phyloP scores from a whole-genome alignment of 2,113 vertebrate genomes.

The Nerophis lumbriciformis region DNA sequence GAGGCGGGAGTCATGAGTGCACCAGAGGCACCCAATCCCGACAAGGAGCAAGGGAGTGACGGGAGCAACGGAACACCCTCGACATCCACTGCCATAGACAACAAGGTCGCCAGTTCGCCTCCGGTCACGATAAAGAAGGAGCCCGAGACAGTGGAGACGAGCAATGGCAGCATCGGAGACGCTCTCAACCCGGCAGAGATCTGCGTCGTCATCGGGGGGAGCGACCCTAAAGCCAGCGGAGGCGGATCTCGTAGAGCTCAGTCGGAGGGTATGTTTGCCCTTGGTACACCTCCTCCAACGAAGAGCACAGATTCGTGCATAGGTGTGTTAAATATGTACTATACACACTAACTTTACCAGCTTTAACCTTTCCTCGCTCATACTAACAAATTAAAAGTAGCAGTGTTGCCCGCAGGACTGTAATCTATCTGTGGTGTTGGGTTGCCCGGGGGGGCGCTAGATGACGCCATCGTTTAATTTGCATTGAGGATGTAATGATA shows the following conservation, averaged over 20 bases:
- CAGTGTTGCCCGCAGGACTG: no score
- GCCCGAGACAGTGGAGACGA: constrained; percentile 65
- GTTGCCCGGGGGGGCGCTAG: no score
- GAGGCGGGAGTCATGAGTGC: constrained; percentile 69
- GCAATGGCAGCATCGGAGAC: constrained; percentile 75
- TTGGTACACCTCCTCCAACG: constrained; percentile 61
- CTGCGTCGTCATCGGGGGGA: constrained; percentile 88
- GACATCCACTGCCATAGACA: constrained; percentile 64
- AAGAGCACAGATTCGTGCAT: constrained; percentile 69
- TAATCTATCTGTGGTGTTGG: no score
- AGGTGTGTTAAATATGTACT: constrained; percentile 38
- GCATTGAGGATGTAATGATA: no score
- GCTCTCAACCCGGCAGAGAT: constrained; percentile 84
- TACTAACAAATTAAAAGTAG: not conserved
- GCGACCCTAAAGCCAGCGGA: constrained; percentile 47
- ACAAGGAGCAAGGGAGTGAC: constrained; percentile 49
- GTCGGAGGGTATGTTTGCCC: constrained; percentile 83
- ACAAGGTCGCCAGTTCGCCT: constrained; percentile 45
- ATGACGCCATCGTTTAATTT: no score
- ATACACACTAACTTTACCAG: not conserved
- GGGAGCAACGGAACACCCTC: constrained; percentile 58
- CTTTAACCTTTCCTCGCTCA: not conserved
- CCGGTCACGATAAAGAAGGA: constrained; percentile 84
- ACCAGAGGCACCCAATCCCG: constrained; percentile 60
- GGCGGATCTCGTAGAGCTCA: constrained; percentile 84